Base-by-base conservation (phyloP, 2,888 invertebrate genomes). In the Caenorhabditis japonica region DNA sequence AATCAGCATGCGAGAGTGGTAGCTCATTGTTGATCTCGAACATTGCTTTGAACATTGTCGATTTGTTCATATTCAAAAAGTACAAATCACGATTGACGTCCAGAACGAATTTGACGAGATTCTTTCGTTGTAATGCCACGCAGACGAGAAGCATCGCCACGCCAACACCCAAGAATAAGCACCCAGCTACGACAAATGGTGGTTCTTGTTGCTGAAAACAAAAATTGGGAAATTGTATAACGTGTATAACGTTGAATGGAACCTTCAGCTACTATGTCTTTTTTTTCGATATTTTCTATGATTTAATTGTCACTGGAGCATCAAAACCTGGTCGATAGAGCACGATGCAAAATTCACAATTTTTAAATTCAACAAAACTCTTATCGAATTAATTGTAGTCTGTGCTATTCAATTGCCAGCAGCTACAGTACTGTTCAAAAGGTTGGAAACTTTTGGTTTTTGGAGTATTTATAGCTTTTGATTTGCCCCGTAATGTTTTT, bases 71-170 rank as follows among this genome's bases (percentile, higher is more conserved):
- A 34, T 82, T 83, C 17, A 83, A 61, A 59, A 84, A 84, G 60
- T 81, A 84, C 12, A 85, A 68, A 36, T 84, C 84, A 8, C 81
- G 71, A 62, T 84, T 85, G 53, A 87, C 56, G 62, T 86, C 85
- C 21, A 83, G 55, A 3, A 85, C 77, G 53, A 78, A 78, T 58
- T 86, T 86, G 25, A 82, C 77, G n/a, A 86, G 75, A 58, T 86
- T 86, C 59, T 86, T 86, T 27, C 86, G 72, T 66, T 86, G 86
- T 2, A 86, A 77, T 51, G 86, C 61, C 12, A 77, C 78, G 52
- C 86, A 86, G 21, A 81, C 82, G 25, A 84, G 51, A 7, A 85
- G 69, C 83, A 86, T 86, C 0, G 83, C 56, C 1, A 79, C 59
- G 8, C 85, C 85, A 41, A 84, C 52, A 3, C 79, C 81, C 5